These are phyloP conservation scores for Eretmodus cyanostictus DNA, from an alignment of 2,113 vertebrate genomes.

Conservation along the genomic window DNA sequence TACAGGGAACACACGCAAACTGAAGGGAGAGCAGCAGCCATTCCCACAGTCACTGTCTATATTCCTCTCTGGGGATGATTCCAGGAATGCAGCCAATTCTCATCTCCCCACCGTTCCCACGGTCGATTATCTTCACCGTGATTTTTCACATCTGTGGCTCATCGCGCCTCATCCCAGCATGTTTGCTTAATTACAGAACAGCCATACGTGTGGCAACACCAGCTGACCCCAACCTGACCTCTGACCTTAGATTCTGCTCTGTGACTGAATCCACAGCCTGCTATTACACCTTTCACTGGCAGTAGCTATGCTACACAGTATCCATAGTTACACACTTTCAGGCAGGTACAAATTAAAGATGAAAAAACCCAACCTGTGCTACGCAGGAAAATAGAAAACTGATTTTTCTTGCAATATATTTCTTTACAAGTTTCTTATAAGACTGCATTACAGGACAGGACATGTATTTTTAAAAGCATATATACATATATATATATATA, in stretches of 20 bases:
- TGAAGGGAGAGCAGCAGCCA: not conserved
- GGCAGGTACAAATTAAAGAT: not conserved
- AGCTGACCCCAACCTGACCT: conserved; percentile 3
- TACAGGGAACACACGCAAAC: conserved; percentile 1
- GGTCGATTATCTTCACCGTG: not conserved
- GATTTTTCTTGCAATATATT: not conserved
- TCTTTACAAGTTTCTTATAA: not conserved
- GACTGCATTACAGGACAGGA: not conserved
- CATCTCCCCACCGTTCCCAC: conserved; percentile 21
- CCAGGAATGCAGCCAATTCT: not conserved
- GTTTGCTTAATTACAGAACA: conserved; percentile 23
- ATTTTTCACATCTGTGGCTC: conserved; percentile 33
- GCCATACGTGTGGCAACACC: not conserved
- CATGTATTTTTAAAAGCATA: not conserved
- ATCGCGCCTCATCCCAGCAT: not conserved
- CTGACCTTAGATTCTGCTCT: not conserved
- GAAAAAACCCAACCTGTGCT: not conserved
- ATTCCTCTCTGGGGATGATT: conserved; percentile 17
- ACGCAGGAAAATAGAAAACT: not conserved
- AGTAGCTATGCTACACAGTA: not conserved
- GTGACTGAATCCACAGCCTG: not conserved
- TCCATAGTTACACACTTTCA: not conserved
- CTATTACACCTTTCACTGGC: not conserved
- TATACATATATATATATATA: not conserved
- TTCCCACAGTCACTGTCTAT: conserved; percentile 50